phyloP scores from a whole-genome alignment of 2,113 vertebrate species.

The Anser brachyrhynchus region DNA sequence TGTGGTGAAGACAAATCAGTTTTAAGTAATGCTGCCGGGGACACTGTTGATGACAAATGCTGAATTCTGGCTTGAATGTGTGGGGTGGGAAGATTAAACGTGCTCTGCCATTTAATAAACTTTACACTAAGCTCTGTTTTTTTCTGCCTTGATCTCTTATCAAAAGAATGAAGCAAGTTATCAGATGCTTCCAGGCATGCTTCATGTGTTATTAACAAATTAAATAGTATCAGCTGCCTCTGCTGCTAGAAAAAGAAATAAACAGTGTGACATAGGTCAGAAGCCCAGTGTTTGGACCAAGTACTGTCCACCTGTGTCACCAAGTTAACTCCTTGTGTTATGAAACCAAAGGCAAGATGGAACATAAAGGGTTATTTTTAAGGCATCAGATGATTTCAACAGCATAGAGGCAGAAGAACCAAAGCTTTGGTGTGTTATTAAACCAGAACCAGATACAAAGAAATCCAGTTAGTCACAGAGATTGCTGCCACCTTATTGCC shows the following conservation, averaged over 20 bases:
- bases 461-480: not conserved
- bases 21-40: not conserved
- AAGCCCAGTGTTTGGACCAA: not conserved
- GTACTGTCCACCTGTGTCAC: not conserved
- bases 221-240: constrained; percentile 11
- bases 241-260: not conserved
- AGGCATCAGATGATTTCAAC: not conserved
- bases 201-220: constrained; percentile 26
- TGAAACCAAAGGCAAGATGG: not conserved
- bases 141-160: not conserved
- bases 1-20: not conserved
- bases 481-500: not conserved
- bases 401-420: not conserved
- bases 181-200: constrained; percentile 42
- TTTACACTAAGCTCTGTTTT: not conserved
- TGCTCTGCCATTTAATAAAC: constrained; percentile 43
- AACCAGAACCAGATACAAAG: not conserved
- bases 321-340: not conserved
- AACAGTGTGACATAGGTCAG: not conserved
- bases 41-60: constrained; percentile 13
- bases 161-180: constrained; percentile 41
- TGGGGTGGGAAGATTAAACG: not conserved
- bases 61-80: not conserved
- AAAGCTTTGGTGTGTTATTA: not conserved
- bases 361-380: not conserved